Evolutionary conservation across 2,113 vertebrate species (phyloP).

Genomic region (Bucco capensis): DNA sequence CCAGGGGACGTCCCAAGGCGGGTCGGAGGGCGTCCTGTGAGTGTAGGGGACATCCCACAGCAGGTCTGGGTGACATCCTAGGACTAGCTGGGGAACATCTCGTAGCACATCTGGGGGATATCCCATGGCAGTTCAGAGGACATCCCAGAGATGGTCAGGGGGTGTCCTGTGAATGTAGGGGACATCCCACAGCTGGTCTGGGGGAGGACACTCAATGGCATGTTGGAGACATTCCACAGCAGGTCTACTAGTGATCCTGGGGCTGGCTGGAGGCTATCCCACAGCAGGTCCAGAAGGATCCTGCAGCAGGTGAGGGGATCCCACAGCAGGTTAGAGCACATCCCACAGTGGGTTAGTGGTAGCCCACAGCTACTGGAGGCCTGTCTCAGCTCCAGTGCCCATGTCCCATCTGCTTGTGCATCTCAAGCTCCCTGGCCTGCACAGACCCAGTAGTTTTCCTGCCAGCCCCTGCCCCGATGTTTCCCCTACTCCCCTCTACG

Average conservation of each 20-base stretch:
- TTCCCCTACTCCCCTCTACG: neutral
- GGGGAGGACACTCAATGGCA: too few relatives aligned
- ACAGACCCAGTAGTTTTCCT: neutral
- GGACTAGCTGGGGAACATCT: neutral
- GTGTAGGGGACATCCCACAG: neutral
- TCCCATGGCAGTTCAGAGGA: neutral
- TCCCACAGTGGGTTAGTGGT: too few relatives aligned
- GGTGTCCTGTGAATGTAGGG: neutral
- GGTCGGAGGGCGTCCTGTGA: too few relatives aligned
- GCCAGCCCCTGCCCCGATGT: accelerated
- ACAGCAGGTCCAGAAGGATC: neutral
- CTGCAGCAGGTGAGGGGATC: neutral
- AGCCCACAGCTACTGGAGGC: neutral
- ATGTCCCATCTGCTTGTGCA: neutral
- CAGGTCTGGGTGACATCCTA: neutral
- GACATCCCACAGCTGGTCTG: neutral
- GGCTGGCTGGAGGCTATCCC: too few relatives aligned
- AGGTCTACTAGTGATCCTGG: too few relatives aligned
- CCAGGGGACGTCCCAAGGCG: neutral
- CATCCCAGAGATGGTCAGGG: neutral
- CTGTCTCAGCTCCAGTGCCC: neutral
- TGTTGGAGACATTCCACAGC: neutral
- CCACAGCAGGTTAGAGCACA: neutral
- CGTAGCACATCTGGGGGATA: too few relatives aligned
- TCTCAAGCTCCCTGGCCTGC: neutral